Percentiles rank a stretch among this genome's conserved stretches.
phyloP scores from a whole-genome alignment of 2,888 invertebrate species.

The Nomada goodeniana region DNA sequence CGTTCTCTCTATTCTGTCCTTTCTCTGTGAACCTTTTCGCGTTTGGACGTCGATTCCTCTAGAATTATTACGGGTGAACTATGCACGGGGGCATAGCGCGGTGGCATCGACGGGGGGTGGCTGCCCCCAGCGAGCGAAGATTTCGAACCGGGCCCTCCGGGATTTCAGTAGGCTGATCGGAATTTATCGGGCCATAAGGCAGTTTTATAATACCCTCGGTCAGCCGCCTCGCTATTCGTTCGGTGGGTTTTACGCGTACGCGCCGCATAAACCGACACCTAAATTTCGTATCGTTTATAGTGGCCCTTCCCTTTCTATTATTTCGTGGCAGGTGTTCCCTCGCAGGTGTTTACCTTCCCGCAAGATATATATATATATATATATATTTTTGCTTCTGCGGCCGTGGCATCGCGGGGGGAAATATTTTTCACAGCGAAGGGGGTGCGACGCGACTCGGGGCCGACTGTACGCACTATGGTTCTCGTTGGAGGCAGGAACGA shows the following conservation, averaged over 20 bases:
- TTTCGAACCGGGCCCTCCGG: conserved; percentile 31
- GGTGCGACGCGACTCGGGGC: background rate
- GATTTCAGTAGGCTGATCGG: conserved; percentile 70
- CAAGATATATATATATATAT: background rate
- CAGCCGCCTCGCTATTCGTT: background rate
- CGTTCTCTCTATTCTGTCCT: background rate
- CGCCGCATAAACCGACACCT: conserved; percentile 35
- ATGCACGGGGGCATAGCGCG: conserved; percentile 50
- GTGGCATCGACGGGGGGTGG: conserved; percentile 35
- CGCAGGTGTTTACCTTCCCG: conserved; percentile 42
- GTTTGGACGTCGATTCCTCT: conserved; percentile 57
- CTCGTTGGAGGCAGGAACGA: no score
- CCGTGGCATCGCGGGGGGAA: background rate
- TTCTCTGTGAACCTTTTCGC: background rate
- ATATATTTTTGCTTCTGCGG: background rate
- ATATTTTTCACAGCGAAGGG: background rate
- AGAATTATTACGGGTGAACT: conserved; percentile 71
- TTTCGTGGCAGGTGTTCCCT: conserved; percentile 60
- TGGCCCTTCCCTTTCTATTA: conserved; percentile 41
- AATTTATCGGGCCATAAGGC: conserved; percentile 68
- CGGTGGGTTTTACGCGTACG: conserved; percentile 39
- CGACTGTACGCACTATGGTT: no score
- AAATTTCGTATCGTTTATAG: conserved; percentile 60
- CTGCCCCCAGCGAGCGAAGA: conserved; percentile 47
- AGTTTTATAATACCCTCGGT: conserved; percentile 58